Evolutionary conservation across 2,113 vertebrate species (phyloP).

Genomic region (Girardinichthys multiradiatus): DNA sequence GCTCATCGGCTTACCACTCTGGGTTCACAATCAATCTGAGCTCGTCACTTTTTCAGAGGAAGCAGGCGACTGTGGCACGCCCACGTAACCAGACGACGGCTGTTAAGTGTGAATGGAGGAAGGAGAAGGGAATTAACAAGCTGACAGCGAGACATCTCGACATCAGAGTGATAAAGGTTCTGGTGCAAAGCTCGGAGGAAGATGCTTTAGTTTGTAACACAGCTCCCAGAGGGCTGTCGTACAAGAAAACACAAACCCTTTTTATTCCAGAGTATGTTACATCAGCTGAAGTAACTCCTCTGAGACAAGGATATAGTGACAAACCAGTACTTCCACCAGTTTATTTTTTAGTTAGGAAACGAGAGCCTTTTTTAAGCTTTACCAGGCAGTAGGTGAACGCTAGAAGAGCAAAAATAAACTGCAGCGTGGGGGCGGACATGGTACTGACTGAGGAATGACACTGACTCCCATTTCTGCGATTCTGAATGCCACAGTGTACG

Average conservation of each 20-base stretch:
- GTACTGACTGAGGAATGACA: constrained; percentile 56
- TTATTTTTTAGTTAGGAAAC: constrained; percentile 20
- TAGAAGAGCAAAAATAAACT: constrained; percentile 65
- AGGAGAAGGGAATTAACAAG: constrained; percentile 49
- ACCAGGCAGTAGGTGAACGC: constrained; percentile 27
- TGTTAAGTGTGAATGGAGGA: constrained; percentile 60
- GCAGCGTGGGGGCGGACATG: constrained; percentile 53
- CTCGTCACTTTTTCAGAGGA: no score
- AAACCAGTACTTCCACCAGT: constrained; percentile 6
- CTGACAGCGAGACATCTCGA: constrained; percentile 19
- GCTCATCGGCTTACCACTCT: constrained; percentile 39
- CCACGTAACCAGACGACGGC: constrained; percentile 56
- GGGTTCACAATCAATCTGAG: no score
- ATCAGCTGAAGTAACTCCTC: neutral
- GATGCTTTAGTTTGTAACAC: constrained; percentile 49
- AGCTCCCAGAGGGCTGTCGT: constrained; percentile 15
- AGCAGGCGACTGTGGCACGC: constrained; percentile 37
- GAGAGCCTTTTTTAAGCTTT: constrained; percentile 39
- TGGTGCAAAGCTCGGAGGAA: constrained; percentile 33
- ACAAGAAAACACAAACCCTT: constrained; percentile 43
- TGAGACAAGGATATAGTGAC: neutral
- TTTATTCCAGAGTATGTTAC: neutral
- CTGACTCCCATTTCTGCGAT: constrained; percentile 63
- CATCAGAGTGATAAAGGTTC: constrained; percentile 28
- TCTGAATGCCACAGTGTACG: constrained; percentile 37